Evolutionary conservation across 2,113 vertebrate genomes (phyloP).

Genomic region (Lutjanus erythropterus): DNA sequence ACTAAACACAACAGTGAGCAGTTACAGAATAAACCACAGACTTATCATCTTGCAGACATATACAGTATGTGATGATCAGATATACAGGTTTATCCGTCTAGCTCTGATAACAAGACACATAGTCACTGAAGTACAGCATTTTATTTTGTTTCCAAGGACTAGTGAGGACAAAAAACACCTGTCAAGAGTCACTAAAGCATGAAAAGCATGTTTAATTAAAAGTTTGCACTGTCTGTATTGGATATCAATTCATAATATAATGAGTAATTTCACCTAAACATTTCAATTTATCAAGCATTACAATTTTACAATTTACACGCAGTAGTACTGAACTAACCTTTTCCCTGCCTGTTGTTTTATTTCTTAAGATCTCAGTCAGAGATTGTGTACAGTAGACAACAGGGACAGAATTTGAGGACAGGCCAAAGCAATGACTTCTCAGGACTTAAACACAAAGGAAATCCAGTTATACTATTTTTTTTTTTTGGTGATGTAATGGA

Average conservation of each 20-base stretch:
- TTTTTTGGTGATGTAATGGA: constrained; percentile 4
- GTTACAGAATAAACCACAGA: no score
- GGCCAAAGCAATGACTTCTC: background rate
- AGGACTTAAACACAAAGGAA: background rate
- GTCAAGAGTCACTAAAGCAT: background rate
- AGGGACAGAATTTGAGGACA: background rate
- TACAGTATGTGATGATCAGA: no score
- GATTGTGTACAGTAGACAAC: background rate
- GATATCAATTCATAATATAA: constrained; percentile 8
- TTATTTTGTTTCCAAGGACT: background rate
- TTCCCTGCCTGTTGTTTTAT: background rate
- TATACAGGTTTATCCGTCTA: background rate
- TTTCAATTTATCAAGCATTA: no score
- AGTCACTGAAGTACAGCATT: background rate
- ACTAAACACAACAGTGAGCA: no score
- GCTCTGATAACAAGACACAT: background rate
- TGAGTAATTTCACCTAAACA: background rate
- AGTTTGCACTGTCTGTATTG: background rate
- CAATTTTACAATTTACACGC: no score
- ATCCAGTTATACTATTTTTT: no score
- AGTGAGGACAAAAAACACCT: background rate
- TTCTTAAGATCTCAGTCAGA: background rate
- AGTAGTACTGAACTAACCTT: no score
- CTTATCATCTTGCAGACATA: no score
- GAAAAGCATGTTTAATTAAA: background rate